phyloP scores from a whole-genome alignment of 2,888 invertebrate genomes.

The Tolmerus cingulatus region DNA sequence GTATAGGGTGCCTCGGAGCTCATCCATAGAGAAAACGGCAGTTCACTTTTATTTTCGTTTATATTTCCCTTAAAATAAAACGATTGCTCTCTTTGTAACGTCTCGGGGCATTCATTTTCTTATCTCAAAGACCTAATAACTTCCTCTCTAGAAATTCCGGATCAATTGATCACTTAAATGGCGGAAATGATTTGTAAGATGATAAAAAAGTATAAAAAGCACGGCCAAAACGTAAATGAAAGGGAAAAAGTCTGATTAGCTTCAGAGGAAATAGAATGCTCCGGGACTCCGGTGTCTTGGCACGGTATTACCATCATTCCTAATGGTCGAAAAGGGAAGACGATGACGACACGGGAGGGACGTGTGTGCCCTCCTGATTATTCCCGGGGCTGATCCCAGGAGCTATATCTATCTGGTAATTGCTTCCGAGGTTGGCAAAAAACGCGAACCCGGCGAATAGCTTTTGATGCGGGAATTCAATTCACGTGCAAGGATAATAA shows the following conservation, averaged over 20 bases:
- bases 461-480: constrained; percentile 31
- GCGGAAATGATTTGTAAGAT: constrained; percentile 38
- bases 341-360: not conserved
- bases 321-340: not conserved
- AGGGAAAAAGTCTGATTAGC: constrained; percentile 30
- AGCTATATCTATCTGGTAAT: constrained; percentile 7
- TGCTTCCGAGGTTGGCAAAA: not conserved
- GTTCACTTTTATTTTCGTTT: constrained; percentile 1
- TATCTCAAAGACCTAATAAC: constrained; percentile 30
- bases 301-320: not conserved
- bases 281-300: not conserved
- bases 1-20: not conserved
- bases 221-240: constrained; percentile 5
- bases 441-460: not conserved
- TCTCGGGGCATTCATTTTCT: constrained; percentile 11
- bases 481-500: constrained; percentile 30
- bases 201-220: not conserved
- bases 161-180: constrained; percentile 34
- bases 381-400: not conserved
- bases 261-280: constrained; percentile 13
- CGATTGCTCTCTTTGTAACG: constrained; percentile 16
- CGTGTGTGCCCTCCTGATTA: not conserved
- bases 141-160: constrained; percentile 27
- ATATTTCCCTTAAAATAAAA: constrained; percentile 1
- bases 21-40: not conserved